A percentile compares a stretch with the other conserved stretches of the same genome.
phyloP scores from a whole-genome alignment of 2,888 invertebrate species.

The Caenorhabditis becei region DNA sequence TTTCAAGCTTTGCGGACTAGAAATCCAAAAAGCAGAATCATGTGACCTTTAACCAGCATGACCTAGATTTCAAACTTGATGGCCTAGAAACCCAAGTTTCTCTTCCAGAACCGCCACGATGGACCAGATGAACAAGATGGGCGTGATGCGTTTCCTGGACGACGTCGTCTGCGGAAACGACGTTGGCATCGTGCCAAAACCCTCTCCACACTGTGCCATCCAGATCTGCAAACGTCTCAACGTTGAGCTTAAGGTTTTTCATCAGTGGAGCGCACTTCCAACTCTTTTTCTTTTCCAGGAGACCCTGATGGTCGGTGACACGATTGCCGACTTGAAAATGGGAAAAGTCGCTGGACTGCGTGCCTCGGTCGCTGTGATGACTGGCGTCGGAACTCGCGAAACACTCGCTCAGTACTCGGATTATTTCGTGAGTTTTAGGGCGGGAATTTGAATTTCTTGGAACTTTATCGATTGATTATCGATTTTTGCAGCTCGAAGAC shows the following conservation, averaged over 20 bases:
- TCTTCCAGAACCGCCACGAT: slow-evolving; percentile 75
- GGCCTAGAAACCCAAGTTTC: too few species aligned
- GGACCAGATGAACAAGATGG: slow-evolving; percentile 74
- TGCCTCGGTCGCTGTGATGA: slow-evolving; percentile 83
- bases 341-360: slow-evolving; percentile 82
- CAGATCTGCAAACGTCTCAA: slow-evolving; percentile 78
- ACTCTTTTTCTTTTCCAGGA: slow-evolving; percentile 72
- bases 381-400: slow-evolving; percentile 81
- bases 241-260: slow-evolving; percentile 73
- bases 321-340: slow-evolving; percentile 83
- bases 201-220: slow-evolving; percentile 83
- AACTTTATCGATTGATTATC: not conserved
- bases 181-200: slow-evolving; percentile 82
- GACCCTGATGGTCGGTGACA: slow-evolving; percentile 83
- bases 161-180: slow-evolving; percentile 84
- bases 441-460: not conserved
- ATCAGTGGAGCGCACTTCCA: slow-evolving; percentile 1
- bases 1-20: too few species aligned
- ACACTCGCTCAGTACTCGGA: slow-evolving; percentile 79
- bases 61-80: too few species aligned
- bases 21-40: too few species aligned
- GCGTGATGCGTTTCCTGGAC: slow-evolving; percentile 80
- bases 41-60: too few species aligned
- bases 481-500: slow-evolving; percentile 74
- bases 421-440: slow-evolving; percentile 72